Percentiles rank a stretch among this genome's conserved stretches.
Conservation (phyloP, 2,113 vertebrate genomes). For the Stegostoma tigrinum region DNA sequence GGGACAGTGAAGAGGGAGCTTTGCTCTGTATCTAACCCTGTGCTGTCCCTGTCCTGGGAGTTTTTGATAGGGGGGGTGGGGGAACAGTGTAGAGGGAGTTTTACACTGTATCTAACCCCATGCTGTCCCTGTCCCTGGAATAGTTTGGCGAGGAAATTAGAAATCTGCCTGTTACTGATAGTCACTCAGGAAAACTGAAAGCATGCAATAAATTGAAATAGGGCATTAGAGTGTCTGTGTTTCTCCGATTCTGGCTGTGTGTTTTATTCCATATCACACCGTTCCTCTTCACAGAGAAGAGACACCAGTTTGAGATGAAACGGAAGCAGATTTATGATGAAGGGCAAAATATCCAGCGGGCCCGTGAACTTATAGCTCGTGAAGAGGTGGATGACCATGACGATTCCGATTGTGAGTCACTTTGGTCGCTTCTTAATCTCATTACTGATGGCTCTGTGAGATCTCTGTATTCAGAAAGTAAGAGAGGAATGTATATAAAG, state of each 20-base stretch:
- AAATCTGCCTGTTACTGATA: no score
- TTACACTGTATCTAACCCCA: no score
- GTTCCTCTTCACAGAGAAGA: neutral
- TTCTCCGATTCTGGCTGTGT: neutral
- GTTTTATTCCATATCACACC: neutral
- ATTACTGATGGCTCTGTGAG: neutral
- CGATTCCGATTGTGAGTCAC: neutral
- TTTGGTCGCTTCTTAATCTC: neutral
- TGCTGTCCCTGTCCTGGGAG: no score
- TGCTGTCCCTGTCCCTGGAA: no score
- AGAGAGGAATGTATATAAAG: neutral
- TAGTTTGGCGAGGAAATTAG: no score
- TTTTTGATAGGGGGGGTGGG: no score
- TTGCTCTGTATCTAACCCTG: no score
- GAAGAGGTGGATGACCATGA: neutral
- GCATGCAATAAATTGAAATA: neutral
- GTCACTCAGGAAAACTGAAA: neutral
- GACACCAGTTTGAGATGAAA: neutral
- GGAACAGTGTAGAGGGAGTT: no score
- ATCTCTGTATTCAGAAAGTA: neutral
- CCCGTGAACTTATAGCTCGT: neutral
- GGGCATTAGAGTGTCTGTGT: neutral
- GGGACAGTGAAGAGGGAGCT: no score
- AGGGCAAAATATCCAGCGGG: neutral
- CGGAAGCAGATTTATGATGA: constrained; percentile 3